Conservation (phyloP, 92 coral and sea anemone genomes). For the Phenganax marumi region DNA sequence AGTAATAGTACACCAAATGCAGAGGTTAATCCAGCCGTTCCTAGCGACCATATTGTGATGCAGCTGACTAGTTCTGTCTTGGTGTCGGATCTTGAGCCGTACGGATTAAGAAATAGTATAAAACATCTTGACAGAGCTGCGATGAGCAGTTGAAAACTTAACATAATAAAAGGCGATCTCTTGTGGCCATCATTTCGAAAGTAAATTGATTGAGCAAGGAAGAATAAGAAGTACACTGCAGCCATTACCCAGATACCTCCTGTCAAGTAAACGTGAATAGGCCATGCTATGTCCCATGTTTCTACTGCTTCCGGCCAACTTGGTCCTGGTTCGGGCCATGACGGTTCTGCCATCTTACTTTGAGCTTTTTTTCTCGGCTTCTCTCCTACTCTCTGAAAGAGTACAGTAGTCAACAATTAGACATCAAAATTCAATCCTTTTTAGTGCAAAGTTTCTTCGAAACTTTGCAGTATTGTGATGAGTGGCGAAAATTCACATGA, state of each 20-base stretch:
- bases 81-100: slow-evolving; percentile 13
- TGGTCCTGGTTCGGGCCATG: slow-evolving; percentile 37
- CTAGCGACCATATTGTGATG: slow-evolving; percentile 32
- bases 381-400: no score
- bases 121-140: slow-evolving; percentile 15
- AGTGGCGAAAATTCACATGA: no score
- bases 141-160: slow-evolving; percentile 25
- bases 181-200: slow-evolving; percentile 12
- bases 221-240: not conserved
- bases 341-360: slow-evolving; percentile 4
- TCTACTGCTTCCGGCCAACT: slow-evolving; percentile 22
- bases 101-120: slow-evolving; percentile 23
- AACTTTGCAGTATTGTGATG: no score
- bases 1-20: slow-evolving; percentile 68
- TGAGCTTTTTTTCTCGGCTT: no score
- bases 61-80: not conserved
- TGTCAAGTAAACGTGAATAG: slow-evolving; percentile 16
- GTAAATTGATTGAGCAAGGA: slow-evolving; percentile 26
- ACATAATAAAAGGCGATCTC: slow-evolving; percentile 21
- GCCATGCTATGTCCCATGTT: slow-evolving; percentile 23
- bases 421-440: not conserved
- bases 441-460: no score
- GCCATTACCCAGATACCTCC: slow-evolving; percentile 26
- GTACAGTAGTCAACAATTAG: not conserved
- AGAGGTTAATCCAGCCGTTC: slow-evolving; percentile 51